Base-by-base conservation (phyloP, 2,888 invertebrate species). In the Smittia sp. region DNA sequence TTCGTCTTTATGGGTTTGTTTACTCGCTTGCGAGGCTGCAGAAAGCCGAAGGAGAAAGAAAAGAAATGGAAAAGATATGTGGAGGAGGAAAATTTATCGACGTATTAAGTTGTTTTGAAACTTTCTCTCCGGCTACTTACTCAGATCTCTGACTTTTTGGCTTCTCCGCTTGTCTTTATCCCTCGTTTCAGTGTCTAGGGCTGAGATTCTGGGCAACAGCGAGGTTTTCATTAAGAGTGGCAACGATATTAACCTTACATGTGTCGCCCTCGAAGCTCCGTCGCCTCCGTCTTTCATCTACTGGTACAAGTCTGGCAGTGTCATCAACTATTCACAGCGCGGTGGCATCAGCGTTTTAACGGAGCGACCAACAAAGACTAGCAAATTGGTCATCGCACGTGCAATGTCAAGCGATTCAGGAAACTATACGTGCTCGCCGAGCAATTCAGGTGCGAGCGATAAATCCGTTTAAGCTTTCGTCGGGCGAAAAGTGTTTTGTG, bases 161-260 rank as follows among this genome's bases (percentile, higher is more conserved):
- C 32, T 38, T 38, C 4, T 25, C 20, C 15, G 27, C 52, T 54
- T 46, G 27, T 66, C 1, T 72, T 27, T 46, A 7, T 70, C 66
- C 27, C 68, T 38, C 70, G 66, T 38, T 38, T 76, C 87, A 94
- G 94, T 94, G 81, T 93, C 94, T 78, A 91, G 91, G 82, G 94
- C 94, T 77, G 91, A 92, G 85, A 94, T 94, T 80, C 85, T 91
- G 80, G 91, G 93, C 62, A 93, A 92, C 79, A 87, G 91, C 38
- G 94, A 94, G 84, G 85, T 93, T 80, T 92, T 91, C 85, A 92
- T 94, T 81, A 90, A 92, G 81, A 92, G 92, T 79, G 94, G 94
- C 78, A 93, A 92, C 80, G 93, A 94, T 86, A 93, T 94, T 84
- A 94, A 94, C 86, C 87, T 94, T 83, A 94, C 93, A 79, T 94